Evolutionary conservation across 53 echinoderm and acorn worm genomes (phyloP).

Genomic region (Luidia sarsii): DNA sequence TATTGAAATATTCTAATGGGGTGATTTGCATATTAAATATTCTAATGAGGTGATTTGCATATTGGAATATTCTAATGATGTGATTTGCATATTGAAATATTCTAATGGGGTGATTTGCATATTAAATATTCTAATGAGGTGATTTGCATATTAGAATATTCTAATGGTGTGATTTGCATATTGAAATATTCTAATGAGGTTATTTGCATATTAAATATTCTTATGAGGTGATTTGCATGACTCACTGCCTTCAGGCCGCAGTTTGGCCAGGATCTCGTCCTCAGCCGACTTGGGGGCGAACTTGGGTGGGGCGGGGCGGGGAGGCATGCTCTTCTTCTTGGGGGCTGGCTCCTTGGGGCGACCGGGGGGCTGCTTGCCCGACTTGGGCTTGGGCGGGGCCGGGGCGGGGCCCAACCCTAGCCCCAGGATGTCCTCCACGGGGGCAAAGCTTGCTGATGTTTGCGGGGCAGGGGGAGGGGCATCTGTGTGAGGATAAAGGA

Average conservation of each 20-base stretch:
- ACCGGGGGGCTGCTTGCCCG: neutral
- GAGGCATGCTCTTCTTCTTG: slow-evolving; percentile 82
- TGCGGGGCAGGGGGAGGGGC: neutral
- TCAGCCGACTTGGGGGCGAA: slow-evolving; percentile 57
- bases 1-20: too few species aligned
- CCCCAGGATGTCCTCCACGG: slow-evolving; percentile 26
- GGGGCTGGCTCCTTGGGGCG: slow-evolving; percentile 37
- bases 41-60: too few species aligned
- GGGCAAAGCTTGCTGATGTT: neutral
- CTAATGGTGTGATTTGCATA: too few species aligned
- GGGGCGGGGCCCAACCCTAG: slow-evolving; percentile 28
- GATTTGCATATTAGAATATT: too few species aligned
- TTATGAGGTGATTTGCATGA: too few species aligned
- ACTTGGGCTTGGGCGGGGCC: slow-evolving; percentile 6
- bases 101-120: too few species aligned
- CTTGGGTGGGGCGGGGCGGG: slow-evolving; percentile 83
- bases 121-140: too few species aligned
- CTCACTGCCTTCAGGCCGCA: slow-evolving; percentile 51
- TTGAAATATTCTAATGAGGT: too few species aligned
- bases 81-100: too few species aligned
- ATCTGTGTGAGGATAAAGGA: neutral
- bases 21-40: too few species aligned
- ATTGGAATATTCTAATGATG: too few species aligned
- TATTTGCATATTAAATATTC: too few species aligned
- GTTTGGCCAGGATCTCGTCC: slow-evolving; percentile 52